Percentiles rank a stretch among this genome's conserved stretches.
phyloP scores from a whole-genome alignment of 1,140 invertebrate genomes.

The Tetraneura akinire region DNA sequence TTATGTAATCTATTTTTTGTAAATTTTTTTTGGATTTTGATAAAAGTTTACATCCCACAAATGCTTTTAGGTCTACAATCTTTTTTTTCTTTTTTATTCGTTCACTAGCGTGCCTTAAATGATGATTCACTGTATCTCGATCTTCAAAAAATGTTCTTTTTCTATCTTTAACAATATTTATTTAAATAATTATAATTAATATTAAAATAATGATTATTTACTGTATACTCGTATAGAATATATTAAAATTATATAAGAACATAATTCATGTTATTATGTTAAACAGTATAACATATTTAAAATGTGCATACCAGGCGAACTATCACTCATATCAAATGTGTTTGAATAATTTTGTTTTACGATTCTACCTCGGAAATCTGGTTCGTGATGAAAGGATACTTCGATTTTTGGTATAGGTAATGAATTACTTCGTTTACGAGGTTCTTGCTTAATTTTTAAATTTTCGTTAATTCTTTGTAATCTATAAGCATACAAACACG shows the following conservation, averaged over 20 bases:
- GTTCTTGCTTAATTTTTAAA: conserved; percentile 70
- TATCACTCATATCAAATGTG: conserved; percentile 65
- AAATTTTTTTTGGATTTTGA: conserved; percentile 83
- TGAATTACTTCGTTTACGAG: conserved; percentile 83
- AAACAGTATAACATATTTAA: background rate
- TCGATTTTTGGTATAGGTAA: conserved; percentile 91
- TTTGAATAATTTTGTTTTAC: conserved; percentile 76
- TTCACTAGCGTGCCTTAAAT: conserved; percentile 73
- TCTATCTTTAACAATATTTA: conserved; percentile 48
- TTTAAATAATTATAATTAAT: background rate
- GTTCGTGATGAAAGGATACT: conserved; percentile 79
- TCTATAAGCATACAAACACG: conserved; percentile 59
- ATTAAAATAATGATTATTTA: conserved; percentile 52
- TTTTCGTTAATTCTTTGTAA: conserved; percentile 80
- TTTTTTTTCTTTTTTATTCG: conserved; percentile 79
- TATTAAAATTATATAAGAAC: too few relatives aligned
- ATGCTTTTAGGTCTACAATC: conserved; percentile 84
- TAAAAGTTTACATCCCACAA: conserved; percentile 86
- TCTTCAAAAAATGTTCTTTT: conserved; percentile 49
- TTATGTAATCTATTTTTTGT: conserved; percentile 80
- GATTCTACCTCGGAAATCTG: conserved; percentile 65
- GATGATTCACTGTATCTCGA: conserved; percentile 58
- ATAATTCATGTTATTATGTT: too few relatives aligned
- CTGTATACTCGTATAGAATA: too few relatives aligned
- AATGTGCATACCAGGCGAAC: conserved; percentile 31